Base-by-base conservation (phyloP, 2,888 invertebrate species). In the Philereme vetulata region DNA sequence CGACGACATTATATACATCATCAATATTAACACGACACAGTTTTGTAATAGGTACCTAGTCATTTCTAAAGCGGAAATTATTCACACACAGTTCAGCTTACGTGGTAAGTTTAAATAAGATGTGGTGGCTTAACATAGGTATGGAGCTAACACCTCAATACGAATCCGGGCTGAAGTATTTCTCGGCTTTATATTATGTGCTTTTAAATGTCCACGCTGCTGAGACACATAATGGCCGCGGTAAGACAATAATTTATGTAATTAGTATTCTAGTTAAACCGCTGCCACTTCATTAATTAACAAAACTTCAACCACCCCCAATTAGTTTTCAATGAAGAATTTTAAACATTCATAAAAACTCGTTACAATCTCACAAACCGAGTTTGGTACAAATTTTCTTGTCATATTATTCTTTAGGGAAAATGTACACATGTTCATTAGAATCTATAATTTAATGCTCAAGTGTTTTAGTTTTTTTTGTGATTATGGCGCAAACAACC, bases 221-320 rank as follows among this genome's bases (percentile, higher is more conserved):
- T 44, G 50, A 59, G 64, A 60, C 38, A 59, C 66, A 64, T 64
- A 64, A 67, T 68, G 62, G 66, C 67, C 65, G 65, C 67, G 66
- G 66, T 60, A 56, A 67, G 76, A 78, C 77, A 77, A 74, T 75
- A 71, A 72, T 78, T 78, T 67, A 68, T 75, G 73, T 75, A 83
- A 85, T 88, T 86, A 86, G 84, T 84, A 86, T 86, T 86, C 85
- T 71, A 70, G 72, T 70, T 74, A 74, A 72, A 70, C 69, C 74
- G 72, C 49, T 77, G 74, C 75, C 79, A 78, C 82, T 85, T 82
- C 84, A 87, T 86, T 87, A 84, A 87, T 85, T 87, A 84, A 78
- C 72, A 67, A 75, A 82, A 82, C 81, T 84, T 82, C 74, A 77
- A 79, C 78, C 78, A 81, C 75, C 80, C 78, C 75, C 73, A 76